Base-by-base conservation (phyloP, 2,797 vertebrate species). In the Leucoraja ocellata region DNA sequence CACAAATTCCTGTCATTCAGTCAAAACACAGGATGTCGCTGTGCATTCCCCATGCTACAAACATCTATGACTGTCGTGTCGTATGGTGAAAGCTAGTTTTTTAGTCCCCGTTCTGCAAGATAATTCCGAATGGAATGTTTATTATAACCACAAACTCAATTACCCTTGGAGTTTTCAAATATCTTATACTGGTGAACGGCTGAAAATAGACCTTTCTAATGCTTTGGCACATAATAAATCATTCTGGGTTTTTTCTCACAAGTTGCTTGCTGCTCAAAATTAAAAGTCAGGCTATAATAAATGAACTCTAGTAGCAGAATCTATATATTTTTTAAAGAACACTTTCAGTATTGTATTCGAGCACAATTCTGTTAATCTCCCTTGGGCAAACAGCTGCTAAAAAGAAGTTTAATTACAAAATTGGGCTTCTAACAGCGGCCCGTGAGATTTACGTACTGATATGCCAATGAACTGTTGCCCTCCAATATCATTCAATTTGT, bases 221-320 rank as follows among this genome's bases (percentile, higher is more conserved):
- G n/a, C 9, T 74, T 32, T 28, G 58, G 68, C 71, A 76, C 90
- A 46, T 58, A 46, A 92, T 92, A 92, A 92, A 92, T 92, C 90
- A 28, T 76, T 92, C 46, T 54, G 11, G 11, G 28, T 25, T 92
- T 92, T 76, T 39, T 76, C 71, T 73, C 32, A 92, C 71, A 46
- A 74, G 68, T 91, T 73, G 39, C 46, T 92, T 92, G 90, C 36
- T 54, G 65, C 71, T 76, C 39, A 91, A 54, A 76, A 74, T 39
- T 58, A 21, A 76, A 54, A 76, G 73, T 92, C 25, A 92, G 39
- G 74, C 11, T 13, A 76, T 92, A 58, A 92, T 13, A 74, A 76
- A 54, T 58, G 36, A 76, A 92, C 13, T 46, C 6, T 54, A 10
- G 68, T 54, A 58, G 90, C 39, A 92, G 5, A 74, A 91, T 91